These are phyloP conservation scores for Diploscapter pachys DNA, from an alignment of 1,140 invertebrate species.

Conservation along the genomic window DNA sequence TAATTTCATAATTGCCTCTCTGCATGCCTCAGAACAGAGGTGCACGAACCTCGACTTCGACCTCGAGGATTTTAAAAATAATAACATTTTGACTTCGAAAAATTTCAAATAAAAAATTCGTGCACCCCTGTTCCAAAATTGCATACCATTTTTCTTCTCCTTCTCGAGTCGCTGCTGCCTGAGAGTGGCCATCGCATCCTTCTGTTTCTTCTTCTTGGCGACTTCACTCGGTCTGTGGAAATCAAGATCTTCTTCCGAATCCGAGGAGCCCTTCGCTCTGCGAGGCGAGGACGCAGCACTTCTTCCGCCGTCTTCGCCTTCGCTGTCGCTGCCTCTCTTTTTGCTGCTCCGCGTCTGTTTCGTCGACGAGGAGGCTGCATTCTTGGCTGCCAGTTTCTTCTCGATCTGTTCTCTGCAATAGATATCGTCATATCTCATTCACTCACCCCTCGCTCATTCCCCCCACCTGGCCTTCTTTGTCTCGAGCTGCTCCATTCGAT, in stretches of 20 bases:
- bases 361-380: background rate
- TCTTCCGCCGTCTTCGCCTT: slow-evolving; percentile 1
- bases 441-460: background rate
- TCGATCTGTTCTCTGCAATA: slow-evolving; percentile 18
- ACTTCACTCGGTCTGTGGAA: slow-evolving; percentile 54
- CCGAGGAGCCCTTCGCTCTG: slow-evolving; percentile 9
- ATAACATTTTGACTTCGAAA: slow-evolving; percentile 1
- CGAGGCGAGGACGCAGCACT: slow-evolving; percentile 11
- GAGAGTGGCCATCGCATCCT: slow-evolving; percentile 49
- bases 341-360: slow-evolving; percentile 22
- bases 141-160: slow-evolving; percentile 50
- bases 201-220: slow-evolving; percentile 47
- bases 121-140: background rate
- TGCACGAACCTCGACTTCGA: background rate
- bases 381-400: slow-evolving; percentile 12
- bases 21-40: slow-evolving; percentile 46
- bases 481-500: slow-evolving; percentile 36
- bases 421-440: background rate
- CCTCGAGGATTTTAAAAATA: background rate
- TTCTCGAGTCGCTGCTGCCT: slow-evolving; percentile 49
- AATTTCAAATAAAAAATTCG: slow-evolving; percentile 26
- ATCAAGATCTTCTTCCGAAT: slow-evolving; percentile 42
- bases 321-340: background rate
- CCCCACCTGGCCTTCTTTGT: slow-evolving; percentile 30
- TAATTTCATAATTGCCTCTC: slow-evolving; percentile 36